Percentiles rank a stretch among this genome's conserved stretches.
These are phyloP conservation scores for Hylaeus volcanicus DNA, from an alignment of 1,140 invertebrate genomes.

Conservation along the genomic window DNA sequence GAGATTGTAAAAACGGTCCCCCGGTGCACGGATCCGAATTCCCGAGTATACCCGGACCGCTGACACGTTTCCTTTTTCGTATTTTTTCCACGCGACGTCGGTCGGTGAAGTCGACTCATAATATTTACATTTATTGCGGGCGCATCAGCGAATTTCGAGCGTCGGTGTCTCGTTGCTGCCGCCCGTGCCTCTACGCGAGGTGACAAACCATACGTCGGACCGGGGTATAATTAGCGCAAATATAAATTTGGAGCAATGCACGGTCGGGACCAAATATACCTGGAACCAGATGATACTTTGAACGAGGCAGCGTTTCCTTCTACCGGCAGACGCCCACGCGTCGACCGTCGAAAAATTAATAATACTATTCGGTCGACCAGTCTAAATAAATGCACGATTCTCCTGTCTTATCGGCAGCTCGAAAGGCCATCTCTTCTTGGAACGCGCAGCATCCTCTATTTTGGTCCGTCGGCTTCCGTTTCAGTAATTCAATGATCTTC, in stretches of 20 bases:
- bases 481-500: too few relatives aligned
- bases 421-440: neutral
- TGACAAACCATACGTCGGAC: conserved; percentile 46
- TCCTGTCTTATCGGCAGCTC: neutral
- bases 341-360: neutral
- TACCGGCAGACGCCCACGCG: neutral
- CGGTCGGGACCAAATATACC: conserved; percentile 59
- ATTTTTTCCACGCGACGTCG: neutral
- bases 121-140: neutral
- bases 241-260: conserved; percentile 69
- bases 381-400: conserved; percentile 38
- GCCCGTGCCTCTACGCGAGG: conserved; percentile 14
- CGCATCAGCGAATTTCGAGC: neutral
- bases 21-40: too few relatives aligned
- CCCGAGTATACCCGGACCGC: neutral
- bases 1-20: neutral
- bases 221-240: conserved; percentile 70
- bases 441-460: neutral
- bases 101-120: too few relatives aligned
- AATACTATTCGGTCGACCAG: conserved; percentile 16
- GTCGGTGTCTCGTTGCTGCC: neutral
- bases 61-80: too few relatives aligned
- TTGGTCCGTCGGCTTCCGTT: neutral
- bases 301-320: conserved; percentile 18
- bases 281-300: conserved; percentile 56